A percentile compares a stretch with the other conserved stretches of the same genome.
These are phyloP conservation scores for Nymphicus hollandicus DNA, from an alignment of 2,113 vertebrate genomes.

Conservation along the genomic window DNA sequence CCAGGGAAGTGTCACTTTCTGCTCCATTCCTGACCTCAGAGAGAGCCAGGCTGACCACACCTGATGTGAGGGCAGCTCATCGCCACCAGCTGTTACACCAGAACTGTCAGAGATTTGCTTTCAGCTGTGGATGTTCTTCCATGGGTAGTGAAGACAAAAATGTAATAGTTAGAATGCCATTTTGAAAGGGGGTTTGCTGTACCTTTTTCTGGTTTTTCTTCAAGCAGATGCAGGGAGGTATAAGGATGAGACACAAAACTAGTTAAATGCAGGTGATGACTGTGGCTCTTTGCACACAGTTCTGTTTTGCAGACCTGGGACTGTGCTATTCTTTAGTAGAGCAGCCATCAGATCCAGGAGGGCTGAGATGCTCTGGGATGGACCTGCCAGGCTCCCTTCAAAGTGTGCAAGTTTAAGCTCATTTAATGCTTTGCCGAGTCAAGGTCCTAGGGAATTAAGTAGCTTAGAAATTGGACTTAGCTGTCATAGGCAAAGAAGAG, in stretches of 20 bases:
- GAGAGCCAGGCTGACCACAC: not conserved
- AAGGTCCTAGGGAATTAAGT: not conserved
- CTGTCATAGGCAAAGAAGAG: not conserved
- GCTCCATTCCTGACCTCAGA: not conserved
- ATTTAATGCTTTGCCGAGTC: not conserved
- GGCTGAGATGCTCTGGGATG: not conserved
- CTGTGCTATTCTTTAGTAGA: not conserved
- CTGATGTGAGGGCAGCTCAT: not conserved
- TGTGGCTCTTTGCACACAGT: not conserved
- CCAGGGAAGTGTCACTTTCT: not conserved
- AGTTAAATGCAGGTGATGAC: not conserved
- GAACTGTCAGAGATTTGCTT: not conserved
- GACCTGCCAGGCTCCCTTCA: not conserved
- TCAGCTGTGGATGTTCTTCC: not conserved
- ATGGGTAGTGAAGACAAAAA: not conserved
- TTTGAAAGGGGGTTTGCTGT: not conserved
- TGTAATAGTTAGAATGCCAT: not conserved
- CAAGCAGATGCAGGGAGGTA: not conserved
- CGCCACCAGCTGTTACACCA: not conserved
- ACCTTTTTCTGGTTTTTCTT: not conserved
- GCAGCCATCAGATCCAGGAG: not conserved
- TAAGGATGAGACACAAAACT: not conserved
- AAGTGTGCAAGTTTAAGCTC: not conserved
- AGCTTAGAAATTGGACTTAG: not conserved
- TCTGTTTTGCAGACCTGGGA: not conserved